Evolutionary conservation across 30 jellyfish, hydroid and myxozoan species (phyloP).

Genomic region (Sanderia malayensis): DNA sequence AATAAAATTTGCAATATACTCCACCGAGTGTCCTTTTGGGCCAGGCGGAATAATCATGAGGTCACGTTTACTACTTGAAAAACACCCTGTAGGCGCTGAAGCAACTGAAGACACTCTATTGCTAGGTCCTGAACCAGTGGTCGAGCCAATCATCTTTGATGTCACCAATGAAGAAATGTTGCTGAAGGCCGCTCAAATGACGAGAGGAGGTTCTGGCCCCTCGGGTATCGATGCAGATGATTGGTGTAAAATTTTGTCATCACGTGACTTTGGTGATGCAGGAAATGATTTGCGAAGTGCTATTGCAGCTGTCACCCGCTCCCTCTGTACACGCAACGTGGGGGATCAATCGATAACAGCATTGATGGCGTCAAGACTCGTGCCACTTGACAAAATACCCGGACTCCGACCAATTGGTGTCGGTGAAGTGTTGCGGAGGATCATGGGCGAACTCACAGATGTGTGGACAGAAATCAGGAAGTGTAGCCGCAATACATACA

Average conservation of each 20-base stretch:
- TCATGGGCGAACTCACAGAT: conserved; percentile 4
- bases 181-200: background rate
- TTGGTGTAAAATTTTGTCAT: background rate
- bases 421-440: conserved; percentile 27
- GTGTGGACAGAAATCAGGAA: conserved; percentile 26
- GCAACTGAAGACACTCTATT: background rate
- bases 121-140: conserved; percentile 3
- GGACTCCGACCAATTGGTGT: conserved; percentile 21
- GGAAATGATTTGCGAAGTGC: conserved; percentile 6
- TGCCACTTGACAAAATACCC: conserved; percentile 19
- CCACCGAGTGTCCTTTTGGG: too few relatives aligned
- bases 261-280: background rate
- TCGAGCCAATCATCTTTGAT: background rate
- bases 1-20: too few relatives aligned
- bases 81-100: background rate
- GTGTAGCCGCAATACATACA: conserved; percentile 39
- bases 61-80: background rate
- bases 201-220: conserved; percentile 4
- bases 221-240: conserved; percentile 9
- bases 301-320: background rate
- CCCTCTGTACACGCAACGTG: background rate
- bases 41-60: too few relatives aligned
- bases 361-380: conserved; percentile 4
- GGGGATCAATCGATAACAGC: background rate
- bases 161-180: background rate